Evolutionary conservation across 2,888 invertebrate species (phyloP), one percentile per base, ranked within the genome.

Genomic region (Synanthedon vespiformis): DNA sequence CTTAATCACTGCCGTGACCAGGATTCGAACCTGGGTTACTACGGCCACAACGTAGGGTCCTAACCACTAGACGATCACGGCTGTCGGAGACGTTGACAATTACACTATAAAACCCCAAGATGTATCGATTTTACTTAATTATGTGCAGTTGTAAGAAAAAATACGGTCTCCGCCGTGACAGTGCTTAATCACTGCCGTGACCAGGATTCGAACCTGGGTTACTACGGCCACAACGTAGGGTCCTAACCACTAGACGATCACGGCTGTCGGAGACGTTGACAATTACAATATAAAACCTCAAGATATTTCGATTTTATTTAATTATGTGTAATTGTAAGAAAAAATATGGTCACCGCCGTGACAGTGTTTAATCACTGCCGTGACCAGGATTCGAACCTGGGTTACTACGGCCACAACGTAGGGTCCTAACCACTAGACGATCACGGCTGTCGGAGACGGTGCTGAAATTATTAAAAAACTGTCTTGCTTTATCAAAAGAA

Each of bases 181-280:
- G 34, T 34, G 34, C 1, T 10, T 10, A 34, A n/a, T 44, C 54
- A 54, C 54, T 56, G 56, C 56, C 56, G 56, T 56, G 56, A 56
- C 56, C 54, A 56, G 56, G 89, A 89, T 87, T 89, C 89, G 89
- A 89, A 89, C 89, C 89, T 88, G 89, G 89, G 89, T 89, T 89
- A 88, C 88, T 88, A 88, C 89, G 89, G 89, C 89, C 89, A 89
- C 89, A 89, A 89, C 89, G 90, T 90, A 89, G 89, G 88, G 90
- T 90, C 84, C 90, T 90, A 90, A 90, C 90, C 90, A 90, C 90
- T 91, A 90, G 89, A 91, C 90, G 90, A 90, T 90, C 90, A 90
- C 90, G 90, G 90, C 90, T 88, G 62, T 48, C 72, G 77, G 74
- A 80, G 78, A 34, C 8, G 2, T 34, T 10, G 34, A 34, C 10